phyloP scores from a whole-genome alignment of 2,797 vertebrate genomes.

The Decapterus maruadsi region DNA sequence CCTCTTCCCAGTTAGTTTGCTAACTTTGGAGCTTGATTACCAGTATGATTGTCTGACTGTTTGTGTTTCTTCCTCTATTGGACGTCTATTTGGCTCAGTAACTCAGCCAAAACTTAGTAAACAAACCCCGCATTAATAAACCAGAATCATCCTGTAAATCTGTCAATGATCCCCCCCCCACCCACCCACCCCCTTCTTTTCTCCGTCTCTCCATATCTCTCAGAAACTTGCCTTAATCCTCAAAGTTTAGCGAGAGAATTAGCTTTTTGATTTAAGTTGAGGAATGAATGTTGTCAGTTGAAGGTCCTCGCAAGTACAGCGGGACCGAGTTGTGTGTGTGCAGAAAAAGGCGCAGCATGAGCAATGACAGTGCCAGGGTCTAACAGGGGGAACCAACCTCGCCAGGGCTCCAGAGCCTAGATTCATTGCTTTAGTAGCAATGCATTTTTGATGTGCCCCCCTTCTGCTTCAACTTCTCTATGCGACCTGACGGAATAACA shows the following conservation, averaged over 20 bases:
- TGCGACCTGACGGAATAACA: conserved; percentile 62
- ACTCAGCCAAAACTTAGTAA: not conserved
- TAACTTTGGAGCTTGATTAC: conserved; percentile 14
- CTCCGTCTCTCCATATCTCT: not conserved
- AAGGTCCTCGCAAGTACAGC: conserved; percentile 33
- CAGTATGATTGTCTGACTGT: conserved; percentile 3
- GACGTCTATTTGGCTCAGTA: conserved; percentile 2
- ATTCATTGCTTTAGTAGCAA: conserved; percentile 71
- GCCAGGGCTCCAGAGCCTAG: conserved; percentile 55
- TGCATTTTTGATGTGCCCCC: conserved; percentile 78
- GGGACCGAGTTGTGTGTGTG: conserved; percentile 34
- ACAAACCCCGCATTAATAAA: conserved; percentile 4
- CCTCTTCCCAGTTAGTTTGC: not conserved
- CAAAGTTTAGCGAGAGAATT: conserved; percentile 22
- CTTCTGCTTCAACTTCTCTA: conserved; percentile 60
- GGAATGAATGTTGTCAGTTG: conserved; percentile 30
- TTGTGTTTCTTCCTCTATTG: not conserved
- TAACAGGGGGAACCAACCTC: conserved; percentile 61
- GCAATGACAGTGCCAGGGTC: conserved; percentile 65
- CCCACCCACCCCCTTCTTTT: not conserved
- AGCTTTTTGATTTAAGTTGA: conserved; percentile 31
- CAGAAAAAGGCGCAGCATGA: conserved; percentile 56
- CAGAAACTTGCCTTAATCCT: conserved; percentile 28
- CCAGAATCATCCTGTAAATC: conserved; percentile 2
- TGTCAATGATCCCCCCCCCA: not conserved